phyloP scores from a whole-genome alignment of 2,888 invertebrate species.

The Atrina japonica region DNA sequence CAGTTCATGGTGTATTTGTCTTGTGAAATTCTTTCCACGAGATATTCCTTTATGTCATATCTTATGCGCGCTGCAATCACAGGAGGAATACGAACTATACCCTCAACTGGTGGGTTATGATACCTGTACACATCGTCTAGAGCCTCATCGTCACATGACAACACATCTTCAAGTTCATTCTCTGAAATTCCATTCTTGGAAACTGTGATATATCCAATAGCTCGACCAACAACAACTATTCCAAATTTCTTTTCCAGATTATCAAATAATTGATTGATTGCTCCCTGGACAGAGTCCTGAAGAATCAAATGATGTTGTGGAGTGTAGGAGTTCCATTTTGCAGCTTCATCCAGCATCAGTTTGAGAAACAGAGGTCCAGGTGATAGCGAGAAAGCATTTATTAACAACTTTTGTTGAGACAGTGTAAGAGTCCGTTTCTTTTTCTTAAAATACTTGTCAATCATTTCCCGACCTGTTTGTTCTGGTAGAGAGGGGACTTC shows the following conservation, averaged over 20 bases:
- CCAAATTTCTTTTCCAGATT: conserved; percentile 74
- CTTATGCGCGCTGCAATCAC: conserved; percentile 74
- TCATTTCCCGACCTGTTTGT: conserved; percentile 66
- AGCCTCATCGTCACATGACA: conserved; percentile 76
- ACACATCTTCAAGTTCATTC: conserved; percentile 76
- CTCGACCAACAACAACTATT: conserved; percentile 58
- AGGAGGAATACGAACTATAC: conserved; percentile 73
- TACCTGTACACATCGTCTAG: conserved; percentile 74
- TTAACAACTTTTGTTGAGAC: conserved; percentile 58
- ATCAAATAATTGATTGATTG: conserved; percentile 70
- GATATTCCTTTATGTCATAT: conserved; percentile 73
- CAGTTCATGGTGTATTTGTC: conserved; percentile 74
- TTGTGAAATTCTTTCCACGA: conserved; percentile 71
- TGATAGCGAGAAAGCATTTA: conserved; percentile 57
- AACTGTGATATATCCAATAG: conserved; percentile 73
- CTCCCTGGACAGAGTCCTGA: conserved; percentile 63
- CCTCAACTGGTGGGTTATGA: conserved; percentile 77
- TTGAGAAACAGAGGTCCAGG: conserved; percentile 75
- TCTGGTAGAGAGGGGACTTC: conserved; percentile 66
- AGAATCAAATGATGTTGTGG: conserved; percentile 47
- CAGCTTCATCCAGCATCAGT: conserved; percentile 73
- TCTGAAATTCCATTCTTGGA: conserved; percentile 75
- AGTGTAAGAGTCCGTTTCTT: conserved; percentile 63
- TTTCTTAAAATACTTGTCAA: conserved; percentile 59
- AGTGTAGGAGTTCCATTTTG: conserved; percentile 70